Evolutionary conservation across 2,797 vertebrate species (phyloP), one percentile per base, ranked within the genome.

Genomic region (Poecilia wingei): DNA sequence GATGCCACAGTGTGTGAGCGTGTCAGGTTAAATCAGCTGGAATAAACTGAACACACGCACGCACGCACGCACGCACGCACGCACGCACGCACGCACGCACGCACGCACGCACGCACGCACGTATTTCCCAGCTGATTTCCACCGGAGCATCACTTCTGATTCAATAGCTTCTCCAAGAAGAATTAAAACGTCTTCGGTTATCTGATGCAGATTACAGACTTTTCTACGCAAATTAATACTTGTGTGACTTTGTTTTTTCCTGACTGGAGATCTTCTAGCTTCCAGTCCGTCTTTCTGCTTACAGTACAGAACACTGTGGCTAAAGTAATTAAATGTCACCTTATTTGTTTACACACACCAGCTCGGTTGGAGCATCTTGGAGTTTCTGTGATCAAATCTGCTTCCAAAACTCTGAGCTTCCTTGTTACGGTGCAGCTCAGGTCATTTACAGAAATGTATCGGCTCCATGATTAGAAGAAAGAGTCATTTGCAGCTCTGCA

Each of bases 91-190:
- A 72, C n/a, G 53, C 78, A 61, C 70, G 75, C 31, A 69, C 66
- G 73, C 66, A 66, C 76, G 82, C 39, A 64, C 43, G 70, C n/a
- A 3, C 66, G 75, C 75, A 83, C 36, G 55, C 45, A 73, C 16
- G 75, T 88, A 82, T 79, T 88, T 80, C 80, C 83, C 22, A 16
- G 51, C 6, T 87, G 91, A 91, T 85, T 90, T 92, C 90, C 84
- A 89, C 6, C 33, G n/a, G 76, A 79, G 84, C 79, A 83, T 78
- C 83, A 66, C 14, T 16, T 74, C 79, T 76, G n/a, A 85, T 91
- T 89, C 90, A 77, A 90, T 84, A 85, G 45, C 73, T 55, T 25
- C 79, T 87, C 79, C 88, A 81, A 77, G 83, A 89, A 76, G 55
- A 88, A 83, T 88, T 84, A 84, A 87, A 87, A 69, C 77, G 72